Evolutionary conservation across 2,113 vertebrate genomes (phyloP).

Genomic region (Morone saxatilis): DNA sequence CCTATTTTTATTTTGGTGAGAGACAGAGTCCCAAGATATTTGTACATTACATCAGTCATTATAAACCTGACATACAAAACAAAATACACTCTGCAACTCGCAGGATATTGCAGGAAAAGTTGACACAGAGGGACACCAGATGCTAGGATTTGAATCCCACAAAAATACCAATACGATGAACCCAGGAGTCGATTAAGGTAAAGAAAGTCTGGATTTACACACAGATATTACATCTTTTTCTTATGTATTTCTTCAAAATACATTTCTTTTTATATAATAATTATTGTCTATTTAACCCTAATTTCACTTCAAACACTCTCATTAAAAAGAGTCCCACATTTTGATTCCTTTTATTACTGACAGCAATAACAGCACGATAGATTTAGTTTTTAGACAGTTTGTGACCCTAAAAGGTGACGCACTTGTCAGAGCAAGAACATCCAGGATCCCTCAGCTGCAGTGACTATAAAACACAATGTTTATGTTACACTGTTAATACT

Average conservation of each 20-base stretch:
- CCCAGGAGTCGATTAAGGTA: neutral
- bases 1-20: conserved; percentile 50
- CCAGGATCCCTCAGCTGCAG: conserved; percentile 48
- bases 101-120: conserved; percentile 1
- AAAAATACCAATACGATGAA: neutral
- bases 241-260: neutral
- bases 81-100: neutral
- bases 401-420: conserved; percentile 61
- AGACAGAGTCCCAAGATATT: neutral
- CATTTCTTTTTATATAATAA: too few species aligned
- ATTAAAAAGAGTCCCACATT: neutral
- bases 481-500: conserved; percentile 53
- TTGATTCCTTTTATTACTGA: neutral
- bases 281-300: too few species aligned
- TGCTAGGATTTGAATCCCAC: conserved; percentile 12
- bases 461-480: conserved; percentile 47
- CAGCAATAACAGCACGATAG: neutral
- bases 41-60: neutral
- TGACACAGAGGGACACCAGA: conserved; percentile 30
- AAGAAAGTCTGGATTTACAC: neutral
- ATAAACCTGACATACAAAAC: neutral
- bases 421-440: conserved; percentile 45
- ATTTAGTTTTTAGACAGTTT: neutral
- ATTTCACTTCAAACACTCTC: too few species aligned
- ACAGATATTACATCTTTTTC: neutral